phyloP scores from a whole-genome alignment of 2,888 invertebrate genomes.

The Byasa hedistus region DNA sequence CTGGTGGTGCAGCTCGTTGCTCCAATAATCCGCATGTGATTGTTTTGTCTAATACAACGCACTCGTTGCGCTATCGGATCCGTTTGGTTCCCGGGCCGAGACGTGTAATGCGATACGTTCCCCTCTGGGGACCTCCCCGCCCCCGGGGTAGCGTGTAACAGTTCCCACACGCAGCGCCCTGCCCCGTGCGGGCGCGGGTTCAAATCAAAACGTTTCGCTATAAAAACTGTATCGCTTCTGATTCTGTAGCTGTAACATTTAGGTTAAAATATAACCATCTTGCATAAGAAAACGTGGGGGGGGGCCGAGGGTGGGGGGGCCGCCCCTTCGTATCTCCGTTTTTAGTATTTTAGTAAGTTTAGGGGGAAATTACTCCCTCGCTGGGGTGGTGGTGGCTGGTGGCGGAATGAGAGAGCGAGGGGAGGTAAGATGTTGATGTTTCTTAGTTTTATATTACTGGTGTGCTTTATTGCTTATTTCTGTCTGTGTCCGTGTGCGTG shows the following conservation, averaged over 20 bases:
- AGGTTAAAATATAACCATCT: constrained; percentile 80
- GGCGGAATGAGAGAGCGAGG: constrained; percentile 40
- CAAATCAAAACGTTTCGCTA: constrained; percentile 39
- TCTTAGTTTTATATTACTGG: constrained; percentile 80
- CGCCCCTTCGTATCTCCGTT: constrained; percentile 76
- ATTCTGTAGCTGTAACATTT: constrained; percentile 59
- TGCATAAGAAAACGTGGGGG: constrained; percentile 77
- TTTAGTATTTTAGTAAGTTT: constrained; percentile 81
- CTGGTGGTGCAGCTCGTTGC: no score
- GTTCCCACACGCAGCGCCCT: no score
- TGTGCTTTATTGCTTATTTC: constrained; percentile 79
- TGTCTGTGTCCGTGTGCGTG: constrained; percentile 57
- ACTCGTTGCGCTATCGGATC: no score
- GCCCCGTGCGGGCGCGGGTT: constrained; percentile 24
- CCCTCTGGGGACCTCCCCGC: no score
- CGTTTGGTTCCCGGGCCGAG: no score
- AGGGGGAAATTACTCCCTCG: constrained; percentile 73
- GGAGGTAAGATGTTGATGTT: constrained; percentile 78
- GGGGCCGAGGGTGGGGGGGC: no score
- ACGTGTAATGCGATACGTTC: no score
- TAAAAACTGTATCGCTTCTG: constrained; percentile 36
- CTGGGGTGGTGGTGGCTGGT: constrained; percentile 45
- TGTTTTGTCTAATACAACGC: no score
- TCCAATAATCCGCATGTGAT: no score
- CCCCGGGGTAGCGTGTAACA: no score